Evolutionary conservation across 1,140 invertebrate species (phyloP).

Genomic region (Pseudachorutes palmiensis): DNA sequence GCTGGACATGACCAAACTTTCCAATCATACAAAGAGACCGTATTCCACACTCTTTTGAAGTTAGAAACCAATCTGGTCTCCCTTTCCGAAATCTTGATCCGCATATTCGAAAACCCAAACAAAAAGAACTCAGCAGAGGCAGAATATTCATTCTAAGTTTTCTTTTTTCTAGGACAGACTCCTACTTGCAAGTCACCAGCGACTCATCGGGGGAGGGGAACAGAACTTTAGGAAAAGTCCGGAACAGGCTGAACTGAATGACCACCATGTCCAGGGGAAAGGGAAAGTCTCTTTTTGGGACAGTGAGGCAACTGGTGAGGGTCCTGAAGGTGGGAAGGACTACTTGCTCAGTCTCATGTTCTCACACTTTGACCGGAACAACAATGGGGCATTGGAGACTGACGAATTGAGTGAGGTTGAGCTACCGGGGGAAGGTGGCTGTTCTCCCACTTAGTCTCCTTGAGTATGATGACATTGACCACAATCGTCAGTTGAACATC

Average conservation of each 20-base stretch:
- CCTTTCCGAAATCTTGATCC: neutral
- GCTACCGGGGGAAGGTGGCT: conserved; percentile 51
- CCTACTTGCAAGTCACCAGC: conserved; percentile 61
- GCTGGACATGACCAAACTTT: no score
- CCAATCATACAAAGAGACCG: no score
- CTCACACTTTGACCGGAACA: conserved; percentile 66
- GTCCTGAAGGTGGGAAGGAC: conserved; percentile 51
- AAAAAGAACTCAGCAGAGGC: no score
- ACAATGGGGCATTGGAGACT: conserved; percentile 57
- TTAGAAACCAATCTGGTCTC: no score
- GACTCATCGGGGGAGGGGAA: conserved; percentile 50
- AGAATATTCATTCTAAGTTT: neutral
- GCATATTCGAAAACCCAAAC: neutral
- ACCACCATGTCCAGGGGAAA: neutral
- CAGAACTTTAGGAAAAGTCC: conserved; percentile 35
- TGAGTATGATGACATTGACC: conserved; percentile 59
- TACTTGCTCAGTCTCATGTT: conserved; percentile 69
- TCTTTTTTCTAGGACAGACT: conserved; percentile 56
- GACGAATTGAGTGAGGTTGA: conserved; percentile 52
- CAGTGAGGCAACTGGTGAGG: conserved; percentile 40
- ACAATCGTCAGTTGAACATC: conserved; percentile 57
- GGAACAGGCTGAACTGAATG: conserved; percentile 47
- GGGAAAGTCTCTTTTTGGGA: neutral
- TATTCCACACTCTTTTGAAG: no score
- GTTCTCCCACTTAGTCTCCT: conserved; percentile 61